These are phyloP conservation scores for Asbolus verrucosus DNA, from an alignment of 1,140 invertebrate species.

Conservation along the genomic window DNA sequence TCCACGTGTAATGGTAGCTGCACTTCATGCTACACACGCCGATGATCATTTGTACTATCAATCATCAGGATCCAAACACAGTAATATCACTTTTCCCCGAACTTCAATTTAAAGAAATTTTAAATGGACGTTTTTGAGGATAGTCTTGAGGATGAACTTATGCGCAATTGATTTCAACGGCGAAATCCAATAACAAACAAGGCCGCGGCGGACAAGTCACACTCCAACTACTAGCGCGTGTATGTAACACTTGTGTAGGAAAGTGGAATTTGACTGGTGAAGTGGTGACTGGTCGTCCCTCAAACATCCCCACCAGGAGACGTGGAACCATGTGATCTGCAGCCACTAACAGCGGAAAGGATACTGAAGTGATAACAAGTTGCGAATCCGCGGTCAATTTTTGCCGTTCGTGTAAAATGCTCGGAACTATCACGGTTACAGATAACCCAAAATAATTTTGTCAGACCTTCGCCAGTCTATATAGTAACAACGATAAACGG, in stretches of 20 bases:
- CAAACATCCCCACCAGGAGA: slow-evolving; percentile 37
- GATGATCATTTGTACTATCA: slow-evolving; percentile 53
- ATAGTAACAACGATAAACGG: too few species aligned
- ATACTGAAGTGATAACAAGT: slow-evolving; percentile 10
- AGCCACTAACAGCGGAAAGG: neutral
- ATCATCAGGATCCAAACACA: slow-evolving; percentile 47
- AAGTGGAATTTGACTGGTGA: slow-evolving; percentile 17
- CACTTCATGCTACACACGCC: slow-evolving; percentile 68
- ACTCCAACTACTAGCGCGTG: too few species aligned
- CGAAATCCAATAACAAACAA: too few species aligned
- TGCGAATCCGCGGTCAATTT: slow-evolving; percentile 6
- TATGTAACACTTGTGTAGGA: neutral
- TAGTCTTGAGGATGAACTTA: too few species aligned
- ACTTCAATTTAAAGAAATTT: slow-evolving; percentile 1
- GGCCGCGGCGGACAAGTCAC: too few species aligned
- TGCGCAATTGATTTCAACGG: too few species aligned
- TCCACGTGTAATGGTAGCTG: slow-evolving; percentile 89
- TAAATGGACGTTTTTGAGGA: neutral
- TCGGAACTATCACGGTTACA: too few species aligned
- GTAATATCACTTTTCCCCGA: slow-evolving; percentile 1
- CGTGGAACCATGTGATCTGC: slow-evolving; percentile 28
- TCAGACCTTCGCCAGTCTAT: too few species aligned
- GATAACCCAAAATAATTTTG: too few species aligned
- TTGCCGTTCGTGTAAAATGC: neutral
- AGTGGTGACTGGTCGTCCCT: slow-evolving; percentile 47